Evolutionary conservation across 2,888 invertebrate species (phyloP).

Genomic region (Mesoligia furuncula): DNA sequence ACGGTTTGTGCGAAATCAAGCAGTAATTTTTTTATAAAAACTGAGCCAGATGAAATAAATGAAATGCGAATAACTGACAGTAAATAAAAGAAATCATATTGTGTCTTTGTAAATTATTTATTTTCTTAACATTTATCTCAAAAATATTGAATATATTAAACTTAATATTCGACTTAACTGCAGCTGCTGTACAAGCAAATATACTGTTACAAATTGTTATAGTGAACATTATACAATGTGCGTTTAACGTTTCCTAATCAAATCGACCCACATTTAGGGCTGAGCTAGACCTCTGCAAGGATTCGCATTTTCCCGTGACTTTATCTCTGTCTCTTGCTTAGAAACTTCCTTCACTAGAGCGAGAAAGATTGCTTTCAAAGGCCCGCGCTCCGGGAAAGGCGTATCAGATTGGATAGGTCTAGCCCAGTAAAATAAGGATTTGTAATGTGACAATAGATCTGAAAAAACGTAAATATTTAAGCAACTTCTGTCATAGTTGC

Average conservation of each 20-base stretch:
- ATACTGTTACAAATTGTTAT: conserved; percentile 11
- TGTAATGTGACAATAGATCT: background rate
- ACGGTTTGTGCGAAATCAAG: background rate
- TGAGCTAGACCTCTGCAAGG: too few relatives aligned
- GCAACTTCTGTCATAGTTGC: background rate
- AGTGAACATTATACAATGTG: conserved; percentile 9
- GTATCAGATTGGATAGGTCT: background rate
- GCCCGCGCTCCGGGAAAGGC: background rate
- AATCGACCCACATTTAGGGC: background rate
- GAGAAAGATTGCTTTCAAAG: background rate
- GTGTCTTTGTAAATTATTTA: conserved; percentile 49
- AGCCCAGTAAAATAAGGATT: background rate
- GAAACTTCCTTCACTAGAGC: background rate
- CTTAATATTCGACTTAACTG: conserved; percentile 55
- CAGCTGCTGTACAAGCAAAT: conserved; percentile 42
- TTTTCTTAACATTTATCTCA: conserved; percentile 76
- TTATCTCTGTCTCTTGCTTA: background rate
- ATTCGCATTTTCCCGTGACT: background rate
- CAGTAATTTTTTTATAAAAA: background rate
- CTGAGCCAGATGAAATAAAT: background rate
- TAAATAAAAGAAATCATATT: conserved; percentile 14
- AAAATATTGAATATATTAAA: conserved; percentile 77
- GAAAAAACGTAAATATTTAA: background rate
- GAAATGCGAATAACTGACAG: background rate
- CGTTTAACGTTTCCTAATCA: background rate